A percentile compares a stretch with the other conserved stretches of the same genome.
Conservation (phyloP, 2,888 invertebrate genomes). For the Stenotaenia linearis region DNA sequence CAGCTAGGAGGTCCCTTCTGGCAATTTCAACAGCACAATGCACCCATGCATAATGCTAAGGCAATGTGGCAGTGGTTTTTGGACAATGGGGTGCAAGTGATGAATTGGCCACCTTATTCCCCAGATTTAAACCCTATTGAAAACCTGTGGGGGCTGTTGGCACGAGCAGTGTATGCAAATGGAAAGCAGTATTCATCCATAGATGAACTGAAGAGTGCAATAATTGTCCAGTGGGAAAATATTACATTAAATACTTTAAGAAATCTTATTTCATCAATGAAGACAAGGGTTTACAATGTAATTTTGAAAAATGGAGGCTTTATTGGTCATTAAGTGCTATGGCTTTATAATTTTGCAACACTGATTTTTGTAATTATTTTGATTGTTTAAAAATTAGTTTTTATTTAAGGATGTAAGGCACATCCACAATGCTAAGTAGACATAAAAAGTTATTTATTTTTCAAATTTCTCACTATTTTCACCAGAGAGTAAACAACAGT, state of each 20-base stretch:
- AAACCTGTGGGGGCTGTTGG: conserved; percentile 17
- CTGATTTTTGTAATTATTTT: no score
- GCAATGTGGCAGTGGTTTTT: not conserved
- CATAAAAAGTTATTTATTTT: no score
- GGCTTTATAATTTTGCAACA: no score
- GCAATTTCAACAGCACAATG: not conserved
- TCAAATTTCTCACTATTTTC: no score
- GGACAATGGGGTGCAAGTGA: not conserved
- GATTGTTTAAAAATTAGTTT: no score
- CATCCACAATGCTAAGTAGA: no score
- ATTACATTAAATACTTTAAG: not conserved
- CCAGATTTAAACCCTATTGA: conserved; percentile 31
- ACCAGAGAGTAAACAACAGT: no score
- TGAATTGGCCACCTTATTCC: not conserved
- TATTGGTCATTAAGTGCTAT: no score
- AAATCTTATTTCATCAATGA: not conserved
- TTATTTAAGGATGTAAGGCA: no score
- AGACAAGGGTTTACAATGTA: not conserved
- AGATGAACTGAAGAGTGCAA: not conserved
- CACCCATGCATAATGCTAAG: not conserved
- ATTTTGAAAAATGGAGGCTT: no score
- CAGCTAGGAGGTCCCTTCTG: not conserved
- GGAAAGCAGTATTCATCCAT: not conserved
- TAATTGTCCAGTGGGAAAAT: not conserved
- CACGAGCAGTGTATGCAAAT: not conserved